A percentile compares a stretch with the other conserved stretches of the same genome.
phyloP scores from a whole-genome alignment of 92 coral and sea anemone genomes.

The Metridium senile region DNA sequence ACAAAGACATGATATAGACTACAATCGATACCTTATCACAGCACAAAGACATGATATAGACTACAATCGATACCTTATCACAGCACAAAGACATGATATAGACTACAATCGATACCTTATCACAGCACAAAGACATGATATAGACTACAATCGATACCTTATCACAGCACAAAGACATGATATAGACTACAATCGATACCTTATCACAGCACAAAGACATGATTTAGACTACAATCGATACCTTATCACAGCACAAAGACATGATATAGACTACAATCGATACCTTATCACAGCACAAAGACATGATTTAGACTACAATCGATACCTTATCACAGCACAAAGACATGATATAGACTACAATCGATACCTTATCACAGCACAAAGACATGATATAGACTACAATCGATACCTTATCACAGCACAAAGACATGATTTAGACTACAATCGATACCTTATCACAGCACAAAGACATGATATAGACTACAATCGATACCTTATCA shows the following conservation, averaged over 20 bases:
- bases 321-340: slow-evolving; percentile 54
- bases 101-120: slow-evolving; percentile 67
- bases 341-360: not conserved
- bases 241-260: slow-evolving; percentile 28
- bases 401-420: slow-evolving; percentile 67
- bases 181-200: slow-evolving; percentile 58
- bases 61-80: slow-evolving; percentile 71
- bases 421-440: not conserved
- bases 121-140: not conserved
- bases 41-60: not conserved
- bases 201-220: not conserved
- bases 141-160: slow-evolving; percentile 65
- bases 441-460: slow-evolving; percentile 68
- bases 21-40: slow-evolving; percentile 68
- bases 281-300: slow-evolving; percentile 49
- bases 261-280: slow-evolving; percentile 18
- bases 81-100: not conserved
- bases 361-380: slow-evolving; percentile 58
- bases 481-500: slow-evolving; percentile 71
- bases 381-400: not conserved
- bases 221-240: slow-evolving; percentile 46
- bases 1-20: not conserved
- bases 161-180: not conserved
- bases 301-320: slow-evolving; percentile 11
- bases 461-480: not conserved